Evolutionary conservation across 1,140 invertebrate species (phyloP), one percentile per base, ranked within the genome.

Genomic region (Micrasema longulum): DNA sequence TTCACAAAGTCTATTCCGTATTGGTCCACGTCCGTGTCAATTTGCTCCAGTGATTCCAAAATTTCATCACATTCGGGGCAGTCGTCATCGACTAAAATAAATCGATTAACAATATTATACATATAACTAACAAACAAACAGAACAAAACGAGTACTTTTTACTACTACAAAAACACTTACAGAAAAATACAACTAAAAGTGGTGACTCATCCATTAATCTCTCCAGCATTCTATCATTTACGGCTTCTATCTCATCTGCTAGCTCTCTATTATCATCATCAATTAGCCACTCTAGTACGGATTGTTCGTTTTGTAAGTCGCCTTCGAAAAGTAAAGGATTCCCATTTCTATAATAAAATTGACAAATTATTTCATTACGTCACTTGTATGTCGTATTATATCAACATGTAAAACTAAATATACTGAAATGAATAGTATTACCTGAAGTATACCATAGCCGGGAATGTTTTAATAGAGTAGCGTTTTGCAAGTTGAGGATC

Each of bases 1-100:
- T 97, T 97, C 0, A 98, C 95, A 82, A 98, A 97, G 79, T 98
- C 95, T 77, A 98, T 97, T 31, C 95, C 96, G 83, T 91, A 97
- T 68, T 93, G 88, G 85, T 97, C 95, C 2, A 95, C 95, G 84
- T 97, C 95, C 20, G 95, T 95, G 78, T 98, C 96, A 77, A 97
- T 97, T 79, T 95, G 92, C 85, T 97, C 96, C 22, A 97, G 80
- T 65, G 93, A 89, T 82, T 95, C 92, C 66, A 97, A 84, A 67
- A 96, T 94, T 77, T 94, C 92, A 74, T 93, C 91, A 82, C 95
- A 97, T 80, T 97, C 95, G 10, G 89, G 88, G 81, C 95, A 97
- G 79, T 97, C 92, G 78, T 96, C 93, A 79, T 97, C 95, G 77
- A 96, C 95, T 70, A 67, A 14, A 62, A 71, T 2, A 55, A 31